Evolutionary conservation across 2,888 invertebrate genomes (phyloP).

Genomic region (Blastobasis adustella): DNA sequence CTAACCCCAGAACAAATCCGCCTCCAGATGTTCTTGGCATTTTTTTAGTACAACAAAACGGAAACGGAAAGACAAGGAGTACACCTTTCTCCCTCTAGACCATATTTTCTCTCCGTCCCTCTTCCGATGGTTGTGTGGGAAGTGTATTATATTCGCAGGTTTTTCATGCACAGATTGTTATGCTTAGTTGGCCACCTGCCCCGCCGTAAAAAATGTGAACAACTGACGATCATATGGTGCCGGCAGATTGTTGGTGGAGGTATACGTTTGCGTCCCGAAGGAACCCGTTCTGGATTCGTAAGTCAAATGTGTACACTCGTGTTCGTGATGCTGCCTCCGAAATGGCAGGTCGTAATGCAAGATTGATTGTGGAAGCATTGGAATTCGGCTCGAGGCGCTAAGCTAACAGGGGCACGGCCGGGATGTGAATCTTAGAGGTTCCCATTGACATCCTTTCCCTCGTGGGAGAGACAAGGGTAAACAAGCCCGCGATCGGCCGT

Average conservation of each 20-base stretch:
- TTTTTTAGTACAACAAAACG: slow-evolving; percentile 65
- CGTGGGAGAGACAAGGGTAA: slow-evolving; percentile 40
- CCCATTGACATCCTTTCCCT: slow-evolving; percentile 22
- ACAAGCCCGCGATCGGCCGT: slow-evolving; percentile 22
- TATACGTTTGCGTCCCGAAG: not conserved
- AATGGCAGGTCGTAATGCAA: too few species aligned
- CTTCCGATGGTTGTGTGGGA: slow-evolving; percentile 45
- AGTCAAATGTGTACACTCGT: too few species aligned
- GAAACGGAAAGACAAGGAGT: slow-evolving; percentile 64
- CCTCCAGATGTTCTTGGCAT: slow-evolving; percentile 53
- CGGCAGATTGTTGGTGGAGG: slow-evolving; percentile 3
- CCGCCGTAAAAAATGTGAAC: slow-evolving; percentile 35
- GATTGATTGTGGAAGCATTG: too few species aligned
- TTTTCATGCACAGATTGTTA: slow-evolving; percentile 60
- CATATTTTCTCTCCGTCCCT: slow-evolving; percentile 30
- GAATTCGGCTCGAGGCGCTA: too few species aligned
- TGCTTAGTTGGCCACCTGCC: slow-evolving; percentile 51
- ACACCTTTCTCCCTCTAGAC: slow-evolving; percentile 31
- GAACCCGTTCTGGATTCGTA: too few species aligned
- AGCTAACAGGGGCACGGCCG: too few species aligned
- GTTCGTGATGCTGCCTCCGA: too few species aligned
- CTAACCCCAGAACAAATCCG: slow-evolving; percentile 27
- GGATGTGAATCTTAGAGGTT: not conserved
- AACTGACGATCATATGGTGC: slow-evolving; percentile 63
- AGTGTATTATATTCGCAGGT: slow-evolving; percentile 49